Percentiles rank a stretch among this genome's conserved stretches.
These are phyloP conservation scores for Chanos chanos DNA, from an alignment of 2,797 vertebrate genomes.

Conservation along the genomic window DNA sequence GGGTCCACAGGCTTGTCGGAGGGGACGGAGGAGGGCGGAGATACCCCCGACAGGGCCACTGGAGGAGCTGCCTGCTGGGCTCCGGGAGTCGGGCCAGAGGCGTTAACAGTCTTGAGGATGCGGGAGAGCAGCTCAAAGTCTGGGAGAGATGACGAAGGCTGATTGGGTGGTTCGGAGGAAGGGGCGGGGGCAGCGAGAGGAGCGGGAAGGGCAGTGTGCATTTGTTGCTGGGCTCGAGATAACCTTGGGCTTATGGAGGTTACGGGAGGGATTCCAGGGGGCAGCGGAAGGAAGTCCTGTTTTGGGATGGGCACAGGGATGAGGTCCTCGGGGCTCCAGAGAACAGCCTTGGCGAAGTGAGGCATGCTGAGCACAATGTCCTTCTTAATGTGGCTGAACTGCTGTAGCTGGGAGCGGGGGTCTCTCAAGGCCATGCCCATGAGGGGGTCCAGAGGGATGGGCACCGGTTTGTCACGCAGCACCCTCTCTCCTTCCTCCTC, in stretches of 20 bases:
- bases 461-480: constrained; percentile 82
- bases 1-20: constrained; percentile 85
- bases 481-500: constrained; percentile 88
- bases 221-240: constrained; percentile 65
- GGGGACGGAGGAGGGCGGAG: constrained; percentile 46
- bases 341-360: constrained; percentile 77
- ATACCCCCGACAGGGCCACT: constrained; percentile 35
- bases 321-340: constrained; percentile 92
- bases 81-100: constrained; percentile 59
- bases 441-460: constrained; percentile 83
- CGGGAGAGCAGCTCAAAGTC: constrained; percentile 90
- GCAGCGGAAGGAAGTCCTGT: constrained; percentile 81
- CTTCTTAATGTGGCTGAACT: constrained; percentile 94
- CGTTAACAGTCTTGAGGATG: constrained; percentile 86
- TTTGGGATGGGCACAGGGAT: constrained; percentile 86
- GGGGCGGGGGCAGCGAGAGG: constrained; percentile 25
- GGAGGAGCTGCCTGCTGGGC: constrained; percentile 51
- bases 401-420: constrained; percentile 84
- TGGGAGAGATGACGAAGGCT: constrained; percentile 67
- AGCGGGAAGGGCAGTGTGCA: constrained; percentile 52
- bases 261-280: constrained; percentile 78
- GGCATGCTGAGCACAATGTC: constrained; percentile 80
- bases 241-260: constrained; percentile 74
- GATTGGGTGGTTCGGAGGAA: neutral
- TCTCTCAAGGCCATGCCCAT: constrained; percentile 81